Conservation (phyloP, 1,140 invertebrate genomes). For the Zaprionus gabonicus region DNA sequence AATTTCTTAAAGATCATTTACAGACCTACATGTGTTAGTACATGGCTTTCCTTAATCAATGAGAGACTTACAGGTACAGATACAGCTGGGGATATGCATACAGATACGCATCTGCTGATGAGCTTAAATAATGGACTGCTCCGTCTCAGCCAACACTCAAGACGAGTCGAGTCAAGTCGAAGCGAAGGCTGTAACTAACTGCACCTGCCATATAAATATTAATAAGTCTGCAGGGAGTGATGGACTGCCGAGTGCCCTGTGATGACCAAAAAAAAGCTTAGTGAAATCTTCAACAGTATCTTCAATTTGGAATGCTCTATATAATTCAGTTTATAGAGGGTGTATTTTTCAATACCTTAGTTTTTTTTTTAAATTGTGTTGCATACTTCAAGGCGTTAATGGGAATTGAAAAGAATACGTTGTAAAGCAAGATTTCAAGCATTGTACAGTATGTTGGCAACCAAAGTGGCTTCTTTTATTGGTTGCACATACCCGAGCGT, state of each 20-base stretch:
- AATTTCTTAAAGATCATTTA: conserved; percentile 1
- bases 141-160: not conserved
- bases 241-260: not conserved
- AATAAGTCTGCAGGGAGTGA: conserved; percentile 11
- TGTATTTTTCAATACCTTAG: not conserved
- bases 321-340: not conserved
- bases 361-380: not conserved
- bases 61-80: not conserved
- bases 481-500: not conserved
- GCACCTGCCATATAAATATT: conserved; percentile 20
- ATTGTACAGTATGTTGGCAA: not conserved
- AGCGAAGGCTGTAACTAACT: conserved; percentile 15
- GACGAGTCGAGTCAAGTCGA: not conserved
- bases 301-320: not conserved
- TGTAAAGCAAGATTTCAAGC: not conserved
- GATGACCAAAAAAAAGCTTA: not conserved
- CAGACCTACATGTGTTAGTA: not conserved
- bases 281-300: not conserved
- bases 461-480: not conserved
- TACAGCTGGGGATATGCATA: not conserved
- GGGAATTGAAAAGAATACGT: not conserved
- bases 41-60: not conserved
- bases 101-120: conserved; percentile 1
- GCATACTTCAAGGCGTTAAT: not conserved
- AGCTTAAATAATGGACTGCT: conserved; percentile 15